phyloP scores from a whole-genome alignment of 2,113 vertebrate genomes.

The rabbit (Oryctolagus cuniculus) region DNA sequence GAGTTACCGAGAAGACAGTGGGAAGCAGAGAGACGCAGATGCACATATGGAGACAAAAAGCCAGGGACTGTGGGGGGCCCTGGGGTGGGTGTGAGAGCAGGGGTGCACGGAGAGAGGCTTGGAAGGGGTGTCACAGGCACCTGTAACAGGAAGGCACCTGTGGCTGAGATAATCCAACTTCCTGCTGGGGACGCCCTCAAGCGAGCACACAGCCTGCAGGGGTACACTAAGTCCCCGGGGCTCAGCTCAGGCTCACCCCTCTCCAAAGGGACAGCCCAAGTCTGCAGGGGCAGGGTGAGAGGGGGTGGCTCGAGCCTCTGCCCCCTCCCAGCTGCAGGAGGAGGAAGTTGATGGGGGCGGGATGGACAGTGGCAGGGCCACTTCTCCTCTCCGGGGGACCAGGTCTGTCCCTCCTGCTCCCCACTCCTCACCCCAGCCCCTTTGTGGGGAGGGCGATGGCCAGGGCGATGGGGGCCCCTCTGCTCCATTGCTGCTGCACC shows the following conservation, averaged over 20 bases:
- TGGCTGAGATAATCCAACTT: slow-evolving; percentile 77
- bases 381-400: not conserved
- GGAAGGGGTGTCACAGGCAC: slow-evolving; percentile 63
- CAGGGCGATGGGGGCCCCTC: not conserved
- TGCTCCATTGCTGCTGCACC: not conserved
- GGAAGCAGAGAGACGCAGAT: not conserved
- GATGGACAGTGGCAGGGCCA: too few species aligned
- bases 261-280: not conserved
- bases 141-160: slow-evolving; percentile 68
- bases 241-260: not conserved
- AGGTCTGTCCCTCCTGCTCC: too few species aligned
- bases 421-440: not conserved
- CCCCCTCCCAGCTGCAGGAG: not conserved
- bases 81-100: not conserved
- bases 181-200: slow-evolving; percentile 36
- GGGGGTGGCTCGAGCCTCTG: not conserved
- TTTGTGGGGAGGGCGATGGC: not conserved
- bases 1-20: not conserved
- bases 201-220: slow-evolving; percentile 55
- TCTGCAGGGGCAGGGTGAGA: not conserved
- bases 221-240: not conserved
- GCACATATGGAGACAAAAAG: not conserved
- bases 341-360: not conserved
- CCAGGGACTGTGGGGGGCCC: not conserved
- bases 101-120: not conserved